Conservation (phyloP, 1,140 invertebrate species). For the Drosophila bipectinata region DNA sequence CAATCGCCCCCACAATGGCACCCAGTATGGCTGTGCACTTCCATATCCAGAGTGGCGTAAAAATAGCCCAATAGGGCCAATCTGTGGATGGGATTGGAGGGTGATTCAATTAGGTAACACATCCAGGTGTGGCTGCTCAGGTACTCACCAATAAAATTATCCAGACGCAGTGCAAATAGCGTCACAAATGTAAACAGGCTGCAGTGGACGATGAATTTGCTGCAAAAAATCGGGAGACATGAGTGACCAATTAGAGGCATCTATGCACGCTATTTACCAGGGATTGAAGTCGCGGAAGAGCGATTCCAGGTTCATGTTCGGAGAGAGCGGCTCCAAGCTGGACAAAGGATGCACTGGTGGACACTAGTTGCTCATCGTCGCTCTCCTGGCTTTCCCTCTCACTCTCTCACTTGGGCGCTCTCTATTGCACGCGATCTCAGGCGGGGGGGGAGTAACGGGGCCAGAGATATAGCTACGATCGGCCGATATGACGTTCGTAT, state of each 20-base stretch:
- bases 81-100: conserved; percentile 75
- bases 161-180: conserved; percentile 94
- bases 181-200: conserved; percentile 96
- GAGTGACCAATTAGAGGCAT: neutral
- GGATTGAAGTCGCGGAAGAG: conserved; percentile 97
- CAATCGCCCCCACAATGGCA: conserved; percentile 94
- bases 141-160: conserved; percentile 88
- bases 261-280: conserved; percentile 86
- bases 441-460: neutral
- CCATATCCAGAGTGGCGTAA: conserved; percentile 98
- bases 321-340: conserved; percentile 19
- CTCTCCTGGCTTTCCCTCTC: conserved; percentile 6
- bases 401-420: neutral
- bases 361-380: conserved; percentile 74
- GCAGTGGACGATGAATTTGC: conserved; percentile 97
- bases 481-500: neutral
- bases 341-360: conserved; percentile 23
- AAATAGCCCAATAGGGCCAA: conserved; percentile 98
- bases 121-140: neutral
- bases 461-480: neutral
- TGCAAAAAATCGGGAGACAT: conserved; percentile 85
- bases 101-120: neutral
- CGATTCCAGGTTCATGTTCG: conserved; percentile 93
- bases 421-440: neutral
- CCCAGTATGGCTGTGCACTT: conserved; percentile 95